phyloP scores from a whole-genome alignment of 2,888 invertebrate genomes.

The Adineta ricciae region DNA sequence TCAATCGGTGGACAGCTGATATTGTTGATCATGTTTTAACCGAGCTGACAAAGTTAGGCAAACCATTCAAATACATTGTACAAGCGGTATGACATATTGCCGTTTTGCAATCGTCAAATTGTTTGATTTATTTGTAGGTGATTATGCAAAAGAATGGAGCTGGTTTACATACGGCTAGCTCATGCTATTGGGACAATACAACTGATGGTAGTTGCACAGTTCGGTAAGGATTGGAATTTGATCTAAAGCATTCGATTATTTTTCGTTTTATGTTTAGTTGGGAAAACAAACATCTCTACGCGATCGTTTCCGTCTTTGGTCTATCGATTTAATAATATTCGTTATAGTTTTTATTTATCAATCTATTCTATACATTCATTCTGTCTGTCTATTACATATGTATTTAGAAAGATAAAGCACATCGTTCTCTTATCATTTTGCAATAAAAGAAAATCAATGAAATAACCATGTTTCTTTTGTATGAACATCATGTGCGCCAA shows the following conservation, averaged over 20 bases:
- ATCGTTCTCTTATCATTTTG: not conserved
- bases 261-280: not conserved
- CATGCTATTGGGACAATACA: constrained; percentile 96
- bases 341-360: not conserved
- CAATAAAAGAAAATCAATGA: not conserved
- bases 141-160: constrained; percentile 99
- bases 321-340: not conserved
- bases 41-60: constrained; percentile 82
- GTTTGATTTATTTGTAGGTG: constrained; percentile 68
- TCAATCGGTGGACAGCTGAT: constrained; percentile 91
- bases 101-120: not conserved
- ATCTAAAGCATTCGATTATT: not conserved
- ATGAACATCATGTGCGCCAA: not conserved
- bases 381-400: not conserved
- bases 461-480: not conserved
- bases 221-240: not conserved
- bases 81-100: not conserved
- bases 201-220: constrained; percentile 85
- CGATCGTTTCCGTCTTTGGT: not conserved
- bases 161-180: constrained; percentile 91
- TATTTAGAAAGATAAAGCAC: not conserved
- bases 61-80: constrained; percentile 93
- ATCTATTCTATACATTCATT: not conserved
- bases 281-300: not conserved
- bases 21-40: constrained; percentile 89